Evolutionary conservation across 2,888 invertebrate species (phyloP).

Genomic region (Noctua janthina): DNA sequence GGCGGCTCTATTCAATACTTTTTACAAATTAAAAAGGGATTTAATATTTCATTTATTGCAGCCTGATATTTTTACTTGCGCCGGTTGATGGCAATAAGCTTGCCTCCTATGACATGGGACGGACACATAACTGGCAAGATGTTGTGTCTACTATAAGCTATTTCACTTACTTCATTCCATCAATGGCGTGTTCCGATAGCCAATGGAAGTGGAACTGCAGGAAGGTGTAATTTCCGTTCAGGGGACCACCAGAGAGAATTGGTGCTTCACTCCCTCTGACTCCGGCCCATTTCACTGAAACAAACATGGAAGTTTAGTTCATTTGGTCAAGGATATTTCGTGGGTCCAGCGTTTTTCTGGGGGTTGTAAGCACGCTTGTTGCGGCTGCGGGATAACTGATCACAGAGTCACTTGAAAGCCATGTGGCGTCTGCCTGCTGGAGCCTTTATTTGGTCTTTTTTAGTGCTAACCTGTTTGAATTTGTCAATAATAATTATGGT

Average conservation of each 20-base stretch:
- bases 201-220: conserved; percentile 96
- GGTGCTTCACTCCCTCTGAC: conserved; percentile 73
- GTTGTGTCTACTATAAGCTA: not conserved
- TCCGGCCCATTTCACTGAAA: conserved; percentile 80
- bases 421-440: too few relatives aligned
- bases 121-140: not conserved
- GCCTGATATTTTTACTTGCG: not conserved
- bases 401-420: too few relatives aligned
- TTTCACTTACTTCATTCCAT: conserved; percentile 89
- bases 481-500: too few relatives aligned
- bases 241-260: conserved; percentile 90
- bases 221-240: conserved; percentile 91
- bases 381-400: too few relatives aligned
- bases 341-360: not conserved
- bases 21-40: not conserved
- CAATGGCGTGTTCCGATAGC: conserved; percentile 95
- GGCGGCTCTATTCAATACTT: not conserved
- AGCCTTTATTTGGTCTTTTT: too few relatives aligned
- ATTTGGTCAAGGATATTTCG: not conserved
- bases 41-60: not conserved
- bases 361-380: too few relatives aligned
- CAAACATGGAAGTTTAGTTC: not conserved
- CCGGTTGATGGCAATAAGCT: too few relatives aligned
- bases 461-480: too few relatives aligned
- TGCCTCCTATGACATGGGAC: not conserved